phyloP scores from a whole-genome alignment of 2,888 invertebrate species.

The Geophilus truncorum region DNA sequence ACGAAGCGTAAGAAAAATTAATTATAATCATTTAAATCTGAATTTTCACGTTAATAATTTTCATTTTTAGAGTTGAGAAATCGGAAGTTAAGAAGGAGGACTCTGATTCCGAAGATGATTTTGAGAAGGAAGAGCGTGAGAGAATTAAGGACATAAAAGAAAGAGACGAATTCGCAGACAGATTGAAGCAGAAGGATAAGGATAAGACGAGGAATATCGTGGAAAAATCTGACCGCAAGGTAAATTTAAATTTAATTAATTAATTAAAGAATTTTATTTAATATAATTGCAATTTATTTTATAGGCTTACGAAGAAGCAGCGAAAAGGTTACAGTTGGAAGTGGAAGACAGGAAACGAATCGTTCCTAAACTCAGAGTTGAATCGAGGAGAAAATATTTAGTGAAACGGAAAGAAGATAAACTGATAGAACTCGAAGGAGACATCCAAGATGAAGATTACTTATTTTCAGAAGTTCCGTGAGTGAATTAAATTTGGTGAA shows the following conservation, averaged over 20 bases:
- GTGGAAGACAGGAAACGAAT: constrained; percentile 77
- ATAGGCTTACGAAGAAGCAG: constrained; percentile 69
- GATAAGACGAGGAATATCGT: constrained; percentile 74
- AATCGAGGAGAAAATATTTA: constrained; percentile 88
- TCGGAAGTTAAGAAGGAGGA: background rate
- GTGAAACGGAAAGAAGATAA: constrained; percentile 96
- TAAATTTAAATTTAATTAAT: constrained; percentile 37
- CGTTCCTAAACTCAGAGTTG: constrained; percentile 78
- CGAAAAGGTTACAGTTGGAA: constrained; percentile 82
- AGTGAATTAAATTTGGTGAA: background rate
- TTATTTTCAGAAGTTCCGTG: constrained; percentile 82
- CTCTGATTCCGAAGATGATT: constrained; percentile 57
- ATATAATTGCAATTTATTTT: constrained; percentile 37
- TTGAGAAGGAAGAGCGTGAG: constrained; percentile 61
- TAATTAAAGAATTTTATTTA: background rate
- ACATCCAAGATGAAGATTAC: constrained; percentile 93
- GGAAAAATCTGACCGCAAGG: constrained; percentile 52
- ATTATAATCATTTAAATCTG: background rate
- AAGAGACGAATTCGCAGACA: constrained; percentile 86
- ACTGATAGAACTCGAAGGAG: constrained; percentile 87
- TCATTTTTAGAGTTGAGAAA: background rate
- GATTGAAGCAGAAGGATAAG: constrained; percentile 84
- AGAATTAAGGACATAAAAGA: constrained; percentile 80
- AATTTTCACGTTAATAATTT: no score
- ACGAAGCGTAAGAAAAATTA: background rate